Evolutionary conservation across 2,113 vertebrate genomes (phyloP).

Genomic region (Oncorhynchus nerka): DNA sequence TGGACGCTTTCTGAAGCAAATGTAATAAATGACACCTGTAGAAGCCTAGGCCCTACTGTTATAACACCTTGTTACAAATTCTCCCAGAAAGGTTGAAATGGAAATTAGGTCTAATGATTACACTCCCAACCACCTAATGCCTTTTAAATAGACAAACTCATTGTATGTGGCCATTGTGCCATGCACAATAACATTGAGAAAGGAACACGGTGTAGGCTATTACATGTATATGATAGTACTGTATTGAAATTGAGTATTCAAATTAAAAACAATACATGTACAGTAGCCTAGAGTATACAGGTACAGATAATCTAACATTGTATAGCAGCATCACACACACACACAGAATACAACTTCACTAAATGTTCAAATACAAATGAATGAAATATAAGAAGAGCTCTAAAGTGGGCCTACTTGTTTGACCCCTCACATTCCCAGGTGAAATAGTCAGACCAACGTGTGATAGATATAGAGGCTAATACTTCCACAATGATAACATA

Average conservation of each 20-base stretch:
- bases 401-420: conserved; percentile 33
- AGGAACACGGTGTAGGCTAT: background rate
- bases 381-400: conserved; percentile 14
- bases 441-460: background rate
- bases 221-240: background rate
- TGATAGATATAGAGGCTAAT: background rate
- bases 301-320: background rate
- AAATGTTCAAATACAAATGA: no score
- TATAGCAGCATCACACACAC: background rate
- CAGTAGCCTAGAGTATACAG: conserved; percentile 5
- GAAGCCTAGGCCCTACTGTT: no score
- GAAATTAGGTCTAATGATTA: background rate
- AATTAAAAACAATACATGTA: background rate
- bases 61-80: background rate
- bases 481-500: conserved; percentile 3
- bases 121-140: background rate
- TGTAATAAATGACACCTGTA: no score
- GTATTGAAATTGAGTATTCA: background rate
- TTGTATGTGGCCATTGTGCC: background rate
- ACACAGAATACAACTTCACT: background rate
- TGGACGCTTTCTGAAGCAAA: no score
- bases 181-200: background rate
- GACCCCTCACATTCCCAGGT: conserved; percentile 38
- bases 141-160: background rate
- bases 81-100: background rate